These are phyloP conservation scores for Neopipo cinnamomea DNA, from an alignment of 2,113 vertebrate species.

Conservation along the genomic window DNA sequence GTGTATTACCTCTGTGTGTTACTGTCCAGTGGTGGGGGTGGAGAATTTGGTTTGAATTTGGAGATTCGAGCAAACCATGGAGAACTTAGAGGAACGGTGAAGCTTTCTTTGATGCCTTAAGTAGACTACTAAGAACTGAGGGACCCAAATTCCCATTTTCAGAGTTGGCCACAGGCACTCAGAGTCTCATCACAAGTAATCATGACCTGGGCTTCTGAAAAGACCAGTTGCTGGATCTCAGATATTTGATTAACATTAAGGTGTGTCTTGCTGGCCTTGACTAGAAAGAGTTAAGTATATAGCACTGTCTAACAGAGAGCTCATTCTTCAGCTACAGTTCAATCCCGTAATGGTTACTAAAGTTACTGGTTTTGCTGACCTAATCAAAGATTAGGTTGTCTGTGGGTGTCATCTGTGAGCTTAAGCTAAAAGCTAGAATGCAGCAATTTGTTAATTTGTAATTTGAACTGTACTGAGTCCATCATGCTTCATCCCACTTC, in stretches of 20 bases:
- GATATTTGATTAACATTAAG: background rate
- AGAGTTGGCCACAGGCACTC: background rate
- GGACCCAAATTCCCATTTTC: background rate
- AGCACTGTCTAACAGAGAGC: background rate
- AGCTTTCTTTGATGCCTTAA: background rate
- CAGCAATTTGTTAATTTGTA: background rate
- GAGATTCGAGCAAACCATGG: background rate
- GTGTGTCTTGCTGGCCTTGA: background rate
- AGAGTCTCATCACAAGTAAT: background rate
- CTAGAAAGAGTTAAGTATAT: background rate
- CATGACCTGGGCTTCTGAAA: background rate
- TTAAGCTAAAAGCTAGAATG: background rate
- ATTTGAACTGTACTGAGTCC: background rate
- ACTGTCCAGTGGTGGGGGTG: background rate
- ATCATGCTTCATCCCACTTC: background rate
- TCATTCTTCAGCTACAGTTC: background rate
- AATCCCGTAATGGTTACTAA: background rate
- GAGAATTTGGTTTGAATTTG: background rate
- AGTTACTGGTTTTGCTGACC: background rate
- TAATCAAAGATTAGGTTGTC: background rate
- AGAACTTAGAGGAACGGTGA: background rate
- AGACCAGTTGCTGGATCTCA: background rate
- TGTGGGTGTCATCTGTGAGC: background rate
- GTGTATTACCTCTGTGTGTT: background rate
- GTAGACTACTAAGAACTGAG: background rate